A percentile compares a stretch with the other conserved stretches of the same genome.
phyloP scores from a whole-genome alignment of 2,113 vertebrate species.

The Brachyistius frenatus region DNA sequence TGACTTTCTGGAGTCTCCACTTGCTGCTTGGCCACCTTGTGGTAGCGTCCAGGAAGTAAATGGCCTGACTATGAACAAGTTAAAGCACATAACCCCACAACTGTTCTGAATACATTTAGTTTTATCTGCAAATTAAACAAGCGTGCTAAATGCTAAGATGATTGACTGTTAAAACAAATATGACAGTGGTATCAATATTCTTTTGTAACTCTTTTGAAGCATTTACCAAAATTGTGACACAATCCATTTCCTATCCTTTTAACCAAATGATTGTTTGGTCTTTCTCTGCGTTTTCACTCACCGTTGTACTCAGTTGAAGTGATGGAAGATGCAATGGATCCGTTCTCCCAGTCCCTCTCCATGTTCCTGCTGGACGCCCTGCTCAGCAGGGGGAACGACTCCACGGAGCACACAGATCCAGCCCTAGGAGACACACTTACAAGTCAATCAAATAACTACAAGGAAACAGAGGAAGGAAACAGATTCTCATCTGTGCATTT shows the following conservation, averaged over 20 bases:
- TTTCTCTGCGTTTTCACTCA: conserved; percentile 58
- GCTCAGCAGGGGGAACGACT: conserved; percentile 91
- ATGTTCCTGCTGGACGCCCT: conserved; percentile 93
- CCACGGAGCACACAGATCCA: conserved; percentile 93
- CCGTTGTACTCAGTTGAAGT: conserved; percentile 95
- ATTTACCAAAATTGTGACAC: too few relatives aligned
- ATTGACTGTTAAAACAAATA: neutral
- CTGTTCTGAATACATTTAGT: too few relatives aligned
- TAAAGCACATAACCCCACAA: too few relatives aligned
- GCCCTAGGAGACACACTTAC: conserved; percentile 80
- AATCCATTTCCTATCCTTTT: too few relatives aligned
- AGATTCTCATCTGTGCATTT: neutral
- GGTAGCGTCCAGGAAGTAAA: neutral
- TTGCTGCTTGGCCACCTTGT: neutral
- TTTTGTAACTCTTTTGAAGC: too few relatives aligned
- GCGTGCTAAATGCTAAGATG: neutral
- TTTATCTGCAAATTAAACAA: neutral
- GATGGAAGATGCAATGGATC: conserved; percentile 94
- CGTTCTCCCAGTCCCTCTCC: conserved; percentile 96
- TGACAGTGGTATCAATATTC: neutral
- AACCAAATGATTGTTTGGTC: neutral
- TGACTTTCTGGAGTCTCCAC: neutral
- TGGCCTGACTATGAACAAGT: neutral
- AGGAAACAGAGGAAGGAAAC: neutral
- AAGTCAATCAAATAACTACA: neutral